Evolutionary conservation across 2,888 invertebrate species (phyloP), one percentile per base, ranked within the genome.

Genomic region (Athalia cordata): DNA sequence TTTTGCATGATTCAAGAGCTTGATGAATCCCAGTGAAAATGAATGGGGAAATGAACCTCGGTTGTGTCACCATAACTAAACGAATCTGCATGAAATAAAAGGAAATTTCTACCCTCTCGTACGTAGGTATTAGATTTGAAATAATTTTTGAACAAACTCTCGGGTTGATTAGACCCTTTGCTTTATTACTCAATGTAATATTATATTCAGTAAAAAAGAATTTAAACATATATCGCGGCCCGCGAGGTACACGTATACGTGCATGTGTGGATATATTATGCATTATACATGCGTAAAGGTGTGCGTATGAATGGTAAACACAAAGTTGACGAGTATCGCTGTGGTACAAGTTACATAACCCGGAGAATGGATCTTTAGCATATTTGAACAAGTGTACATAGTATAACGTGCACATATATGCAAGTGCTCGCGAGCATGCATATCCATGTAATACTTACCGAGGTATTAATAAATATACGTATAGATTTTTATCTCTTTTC

Each of bases 111-210:
- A 5, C n/a, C 4, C 0, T 11, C 0, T 11, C 43, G 7, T 45
- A 47, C 7, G 7, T 8, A 0, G 6, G 6, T n/a, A 13, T 47
- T 6, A 11, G 13, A 4, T 4, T 5, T 13, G 13, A 4, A 3
- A 45, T n/a, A 50, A 65, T 13, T 5, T 9, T 67, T 50, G 67
- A 15, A 67, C 67, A 6, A 67, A 67, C 50, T 67, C 1, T 3
- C 4, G n/a, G 47, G 4, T 47, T 11, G 67, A 67, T 13, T 29
- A 67, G 50, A 67, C 50, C 50, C 15, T 8, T 67, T 50, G 50
- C 67, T 67, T 15, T 50, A 50, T 67, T 67, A 47, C 67, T 67
- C 67, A 67, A 67, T 45, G 67, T 67, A 50, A 67, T 67, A 67
- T 67, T 13, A 67, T 67, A 67, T 67, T 67, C 67, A 9, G 64